phyloP scores from a whole-genome alignment of 1,140 invertebrate species.

The Drosophila tropicalis region DNA sequence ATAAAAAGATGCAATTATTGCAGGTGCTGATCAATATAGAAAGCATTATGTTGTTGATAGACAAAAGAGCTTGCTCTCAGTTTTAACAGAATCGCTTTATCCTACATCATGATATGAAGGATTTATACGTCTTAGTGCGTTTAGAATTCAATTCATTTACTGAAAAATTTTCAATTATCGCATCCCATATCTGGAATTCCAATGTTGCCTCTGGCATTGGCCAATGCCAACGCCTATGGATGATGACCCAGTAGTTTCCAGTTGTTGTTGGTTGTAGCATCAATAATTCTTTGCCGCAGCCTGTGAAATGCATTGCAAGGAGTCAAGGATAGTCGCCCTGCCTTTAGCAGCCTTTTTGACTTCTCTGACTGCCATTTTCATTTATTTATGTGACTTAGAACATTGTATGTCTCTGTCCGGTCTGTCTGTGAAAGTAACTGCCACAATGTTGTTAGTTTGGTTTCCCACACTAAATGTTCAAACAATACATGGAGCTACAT shows the following conservation, averaged over 20 bases:
- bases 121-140: background rate
- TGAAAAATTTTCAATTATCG: conserved; percentile 48
- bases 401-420: conserved; percentile 30
- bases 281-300: conserved; percentile 34
- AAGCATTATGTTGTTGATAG: too few relatives aligned
- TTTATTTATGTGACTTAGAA: conserved; percentile 65
- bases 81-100: too few relatives aligned
- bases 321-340: conserved; percentile 58
- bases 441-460: conserved; percentile 39
- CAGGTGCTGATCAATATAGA: too few relatives aligned
- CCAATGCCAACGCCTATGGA: conserved; percentile 7
- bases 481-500: conserved; percentile 47
- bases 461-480: conserved; percentile 31
- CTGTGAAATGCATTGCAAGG: conserved; percentile 40
- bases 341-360: conserved; percentile 29
- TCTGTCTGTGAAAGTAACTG: conserved; percentile 18
- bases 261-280: conserved; percentile 14
- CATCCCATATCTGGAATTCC: conserved; percentile 57
- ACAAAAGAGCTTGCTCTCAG: too few relatives aligned
- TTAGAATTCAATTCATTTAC: conserved; percentile 12
- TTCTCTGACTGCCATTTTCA: conserved; percentile 35
- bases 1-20: too few relatives aligned
- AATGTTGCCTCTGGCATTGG: conserved; percentile 11
- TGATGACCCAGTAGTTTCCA: conserved; percentile 22
- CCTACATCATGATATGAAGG: too few relatives aligned